Evolutionary conservation across 35 echinoderm and acorn worm species (phyloP), one percentile per base, ranked within the genome.

Genomic region (Apostichopus californicus): DNA sequence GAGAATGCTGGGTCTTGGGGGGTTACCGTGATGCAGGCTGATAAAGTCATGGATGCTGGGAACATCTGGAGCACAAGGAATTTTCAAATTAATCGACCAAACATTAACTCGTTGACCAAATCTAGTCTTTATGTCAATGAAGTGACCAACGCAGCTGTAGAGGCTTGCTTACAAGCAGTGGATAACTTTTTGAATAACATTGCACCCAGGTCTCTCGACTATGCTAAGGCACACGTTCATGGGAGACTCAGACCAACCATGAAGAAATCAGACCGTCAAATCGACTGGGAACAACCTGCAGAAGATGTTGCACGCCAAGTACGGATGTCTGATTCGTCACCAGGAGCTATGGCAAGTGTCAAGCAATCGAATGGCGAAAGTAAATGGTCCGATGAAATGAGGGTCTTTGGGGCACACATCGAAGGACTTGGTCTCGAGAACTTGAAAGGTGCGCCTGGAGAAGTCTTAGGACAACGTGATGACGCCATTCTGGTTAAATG

Each of bases 1-100:
- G 80, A 82, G 10, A 15, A 52, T 1, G 25, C 80, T 17, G 8
- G 11, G 13, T 53, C 25, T 12, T 82, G 80, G 80, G 80, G 80
- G 5, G 80, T 82, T 9, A 82, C 80, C 25, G 80, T 82, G 14
- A 24, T 82, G 25, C 25, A 82, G 28, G 80, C 80, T 17, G 55
- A 82, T 53, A n/a, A 82, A 52, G 80, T 55, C 9, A 82, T 82
- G 80, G 80, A 82, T 24, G 12, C 25, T 15, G 80, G 80, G 7
- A 3, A 82, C 80, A 82, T 82, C 80, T 82, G 80, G 80, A 53
- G 80, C 55, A 82, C 80, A 18, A 82, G 10, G 12, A 82, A 82
- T 57, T 82, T 82, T 82, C 8, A 82, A 5, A 82, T 82, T 18
- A 26, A 82, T 24, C 80, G 25, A 15, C 80, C 10, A 57, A 82